phyloP scores from a whole-genome alignment of 92 coral and sea anemone species.

The Umimayanthus kanabou region DNA sequence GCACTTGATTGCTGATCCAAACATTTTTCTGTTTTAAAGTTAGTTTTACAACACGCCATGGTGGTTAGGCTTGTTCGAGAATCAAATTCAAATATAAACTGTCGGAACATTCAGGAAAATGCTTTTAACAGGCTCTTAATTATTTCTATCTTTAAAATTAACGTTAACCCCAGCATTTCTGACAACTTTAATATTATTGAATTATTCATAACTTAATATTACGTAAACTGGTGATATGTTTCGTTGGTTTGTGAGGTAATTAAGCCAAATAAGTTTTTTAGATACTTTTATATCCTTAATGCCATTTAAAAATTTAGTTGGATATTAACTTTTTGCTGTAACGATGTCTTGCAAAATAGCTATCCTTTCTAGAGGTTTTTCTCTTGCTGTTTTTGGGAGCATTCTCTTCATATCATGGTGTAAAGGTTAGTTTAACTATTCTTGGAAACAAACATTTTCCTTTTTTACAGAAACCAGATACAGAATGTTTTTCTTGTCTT shows the following conservation, averaged over 20 bases:
- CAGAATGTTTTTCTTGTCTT: too few species aligned
- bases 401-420: not conserved
- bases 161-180: not conserved
- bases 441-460: too few species aligned
- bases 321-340: not conserved
- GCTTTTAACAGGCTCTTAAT: not conserved
- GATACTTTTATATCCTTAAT: not conserved
- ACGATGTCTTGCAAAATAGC: not conserved
- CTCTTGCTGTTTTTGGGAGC: not conserved
- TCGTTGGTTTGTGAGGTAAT: conserved; percentile 6
- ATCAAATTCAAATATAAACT: too few species aligned
- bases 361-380: not conserved
- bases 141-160: not conserved
- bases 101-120: not conserved
- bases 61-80: too few species aligned
- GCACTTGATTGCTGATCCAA: too few species aligned
- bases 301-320: not conserved
- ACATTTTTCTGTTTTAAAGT: too few species aligned
- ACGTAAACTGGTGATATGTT: conserved; percentile 6
- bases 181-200: not conserved
- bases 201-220: conserved; percentile 20
- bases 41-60: too few species aligned
- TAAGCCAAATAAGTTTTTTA: not conserved
- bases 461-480: too few species aligned
- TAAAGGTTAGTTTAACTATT: not conserved